Conservation (phyloP, 2,888 invertebrate species). For the Sarcophaga subvicina region DNA sequence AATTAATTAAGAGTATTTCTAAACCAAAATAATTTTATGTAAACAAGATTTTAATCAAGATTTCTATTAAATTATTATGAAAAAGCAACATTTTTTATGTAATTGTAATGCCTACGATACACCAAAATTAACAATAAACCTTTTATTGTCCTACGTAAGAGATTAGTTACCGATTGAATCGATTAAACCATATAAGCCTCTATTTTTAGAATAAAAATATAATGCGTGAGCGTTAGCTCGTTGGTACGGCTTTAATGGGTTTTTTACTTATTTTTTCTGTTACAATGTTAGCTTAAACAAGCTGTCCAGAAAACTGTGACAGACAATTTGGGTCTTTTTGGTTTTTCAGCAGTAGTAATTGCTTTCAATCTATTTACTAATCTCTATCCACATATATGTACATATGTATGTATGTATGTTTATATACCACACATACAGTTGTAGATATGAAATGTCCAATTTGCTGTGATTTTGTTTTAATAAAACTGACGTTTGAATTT, state of each 20-base stretch:
- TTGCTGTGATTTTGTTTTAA: conserved; percentile 6
- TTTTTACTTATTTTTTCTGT: background rate
- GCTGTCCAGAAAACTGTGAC: conserved; percentile 42
- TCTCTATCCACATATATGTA: background rate
- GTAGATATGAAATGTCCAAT: conserved; percentile 42
- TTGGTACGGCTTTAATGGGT: background rate
- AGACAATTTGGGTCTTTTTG: conserved; percentile 1
- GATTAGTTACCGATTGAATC: too few relatives aligned
- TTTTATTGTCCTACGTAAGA: too few relatives aligned
- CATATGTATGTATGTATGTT: too few relatives aligned
- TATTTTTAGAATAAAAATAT: background rate
- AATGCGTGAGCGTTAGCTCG: conserved; percentile 19
- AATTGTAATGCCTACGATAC: background rate
- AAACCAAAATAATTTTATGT: too few relatives aligned
- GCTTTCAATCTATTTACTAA: conserved; percentile 51
- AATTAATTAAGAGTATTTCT: too few relatives aligned
- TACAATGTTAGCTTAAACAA: conserved; percentile 35
- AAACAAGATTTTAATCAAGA: too few relatives aligned
- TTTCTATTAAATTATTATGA: too few relatives aligned
- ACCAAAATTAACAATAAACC: background rate
- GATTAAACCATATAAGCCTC: too few relatives aligned
- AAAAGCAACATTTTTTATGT: too few relatives aligned
- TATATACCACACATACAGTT: background rate
- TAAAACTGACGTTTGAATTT: too few relatives aligned
- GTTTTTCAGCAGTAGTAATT: conserved; percentile 45